Evolutionary conservation across 2,113 vertebrate genomes (phyloP), one percentile per base, ranked within the genome.

Genomic region (Cettia cetti): DNA sequence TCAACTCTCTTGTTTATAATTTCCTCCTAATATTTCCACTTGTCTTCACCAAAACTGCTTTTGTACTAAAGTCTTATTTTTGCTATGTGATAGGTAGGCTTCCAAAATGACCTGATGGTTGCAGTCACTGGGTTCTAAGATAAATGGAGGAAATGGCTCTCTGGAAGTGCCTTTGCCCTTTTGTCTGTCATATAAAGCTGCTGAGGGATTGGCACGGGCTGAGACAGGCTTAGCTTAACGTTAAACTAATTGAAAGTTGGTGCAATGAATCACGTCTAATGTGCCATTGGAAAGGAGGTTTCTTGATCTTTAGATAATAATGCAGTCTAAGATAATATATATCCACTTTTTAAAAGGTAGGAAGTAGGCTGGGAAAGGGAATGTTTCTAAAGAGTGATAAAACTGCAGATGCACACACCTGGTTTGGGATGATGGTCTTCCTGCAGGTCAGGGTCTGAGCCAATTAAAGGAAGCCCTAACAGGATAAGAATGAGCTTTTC

Each of bases 81-180:
- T 61, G 5, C 20, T 12, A 0, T n/a, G 4, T 16, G 22, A 28
- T 5, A 56, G 52, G 17, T 39, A 39, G 33, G 27, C 4, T 10
- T 70, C 53, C 31, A 69, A 49, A 82, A 28, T 39, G 23, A 39
- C 4, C 60, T 30, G 13, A 18, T 52, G 65, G 35, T 19, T 42
- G 33, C 47, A 70, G 72, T 4, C 60, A 9, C 23, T 37, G 54
- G 8, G 6, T 54, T 74, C 47, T 44, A 30, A 79, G 61, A 44
- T 2, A 37, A 81, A 59, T 60, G 28, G 13, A 40, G 79, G 49
- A n/a, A 82, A 61, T 11, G 1, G 0, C 15, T 30, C 61, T 44
- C 49, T 82, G 57, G 63, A 82, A 70, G 63, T 39, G 42, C n/a
- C 57, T 85, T 65, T 90, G 40, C 21, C 40, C 71, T 88, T 85